Percentiles rank a stretch among this genome's conserved stretches.
Evolutionary conservation across 1,140 invertebrate species (phyloP).

Genomic region (Chironomus striatipennis): DNA sequence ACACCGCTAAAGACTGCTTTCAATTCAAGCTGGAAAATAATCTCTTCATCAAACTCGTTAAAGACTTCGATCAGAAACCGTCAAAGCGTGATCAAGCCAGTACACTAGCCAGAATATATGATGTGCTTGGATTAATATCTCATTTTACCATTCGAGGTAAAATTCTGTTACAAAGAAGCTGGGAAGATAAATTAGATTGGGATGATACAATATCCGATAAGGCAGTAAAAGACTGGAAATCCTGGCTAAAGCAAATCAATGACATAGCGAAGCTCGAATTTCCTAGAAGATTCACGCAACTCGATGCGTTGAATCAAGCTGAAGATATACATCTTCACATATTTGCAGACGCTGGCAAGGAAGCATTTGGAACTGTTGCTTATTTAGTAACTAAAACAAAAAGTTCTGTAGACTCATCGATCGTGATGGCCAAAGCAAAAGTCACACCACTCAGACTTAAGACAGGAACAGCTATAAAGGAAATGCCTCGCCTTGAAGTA

Average conservation of each 20-base stretch:
- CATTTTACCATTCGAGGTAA: not conserved
- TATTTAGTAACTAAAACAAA: not conserved
- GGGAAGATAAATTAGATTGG: not conserved
- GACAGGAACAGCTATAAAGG: not conserved
- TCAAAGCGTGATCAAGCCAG: not conserved
- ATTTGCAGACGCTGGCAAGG: not conserved
- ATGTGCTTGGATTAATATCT: not conserved
- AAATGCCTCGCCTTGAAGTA: not conserved
- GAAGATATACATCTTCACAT: not conserved
- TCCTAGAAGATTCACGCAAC: not conserved
- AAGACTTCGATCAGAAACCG: not conserved
- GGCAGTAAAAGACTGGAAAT: not conserved
- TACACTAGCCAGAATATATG: not conserved
- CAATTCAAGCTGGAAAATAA: not conserved
- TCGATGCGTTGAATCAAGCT: not conserved
- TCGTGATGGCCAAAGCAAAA: not conserved
- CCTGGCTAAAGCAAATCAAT: not conserved
- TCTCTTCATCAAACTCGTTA: not conserved
- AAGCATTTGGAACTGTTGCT: not conserved
- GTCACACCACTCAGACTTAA: not conserved
- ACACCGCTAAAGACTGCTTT: not conserved
- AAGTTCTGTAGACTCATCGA: not conserved
- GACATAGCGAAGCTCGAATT: not conserved
- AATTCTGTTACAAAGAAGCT: not conserved
- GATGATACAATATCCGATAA: not conserved